Evolutionary conservation across 1,140 invertebrate species (phyloP).

Genomic region (Trialeurodes vaporariorum): DNA sequence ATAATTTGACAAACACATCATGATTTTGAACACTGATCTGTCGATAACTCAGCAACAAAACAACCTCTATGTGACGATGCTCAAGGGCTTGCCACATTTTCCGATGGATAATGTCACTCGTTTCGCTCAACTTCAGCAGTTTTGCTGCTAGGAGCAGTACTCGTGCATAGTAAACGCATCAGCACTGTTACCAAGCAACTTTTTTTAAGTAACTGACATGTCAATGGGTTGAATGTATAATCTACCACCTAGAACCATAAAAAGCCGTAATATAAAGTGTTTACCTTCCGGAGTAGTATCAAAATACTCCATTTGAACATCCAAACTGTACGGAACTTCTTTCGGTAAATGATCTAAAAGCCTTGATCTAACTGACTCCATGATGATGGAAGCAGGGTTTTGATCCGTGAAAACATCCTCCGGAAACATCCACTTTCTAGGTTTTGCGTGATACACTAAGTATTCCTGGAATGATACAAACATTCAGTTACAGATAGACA

Average conservation of each 20-base stretch:
- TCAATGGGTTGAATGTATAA: too few relatives aligned
- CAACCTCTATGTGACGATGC: too few relatives aligned
- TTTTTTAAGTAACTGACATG: neutral
- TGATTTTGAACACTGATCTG: too few relatives aligned
- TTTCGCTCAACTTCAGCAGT: neutral
- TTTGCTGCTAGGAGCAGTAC: neutral
- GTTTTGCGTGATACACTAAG: slow-evolving; percentile 48
- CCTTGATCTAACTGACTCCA: slow-evolving; percentile 59
- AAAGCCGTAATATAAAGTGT: neutral
- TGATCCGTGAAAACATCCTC: slow-evolving; percentile 56
- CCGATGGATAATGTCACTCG: neutral
- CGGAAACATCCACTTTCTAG: slow-evolving; percentile 51
- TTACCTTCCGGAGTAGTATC: slow-evolving; percentile 42
- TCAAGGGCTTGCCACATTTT: neutral
- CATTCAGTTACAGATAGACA: too few relatives aligned
- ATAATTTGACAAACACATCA: too few relatives aligned
- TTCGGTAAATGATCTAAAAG: slow-evolving; percentile 63
- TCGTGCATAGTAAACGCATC: too few relatives aligned
- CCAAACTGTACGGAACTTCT: slow-evolving; percentile 69
- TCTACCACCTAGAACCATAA: neutral
- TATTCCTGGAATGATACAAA: slow-evolving; percentile 67
- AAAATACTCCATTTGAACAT: slow-evolving; percentile 52
- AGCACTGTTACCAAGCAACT: too few relatives aligned
- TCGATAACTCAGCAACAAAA: too few relatives aligned
- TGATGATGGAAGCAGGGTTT: slow-evolving; percentile 49